Evolutionary conservation across 2,797 vertebrate genomes (phyloP), one percentile per base, ranked within the genome.

Genomic region (Takifugu ocellatus): DNA sequence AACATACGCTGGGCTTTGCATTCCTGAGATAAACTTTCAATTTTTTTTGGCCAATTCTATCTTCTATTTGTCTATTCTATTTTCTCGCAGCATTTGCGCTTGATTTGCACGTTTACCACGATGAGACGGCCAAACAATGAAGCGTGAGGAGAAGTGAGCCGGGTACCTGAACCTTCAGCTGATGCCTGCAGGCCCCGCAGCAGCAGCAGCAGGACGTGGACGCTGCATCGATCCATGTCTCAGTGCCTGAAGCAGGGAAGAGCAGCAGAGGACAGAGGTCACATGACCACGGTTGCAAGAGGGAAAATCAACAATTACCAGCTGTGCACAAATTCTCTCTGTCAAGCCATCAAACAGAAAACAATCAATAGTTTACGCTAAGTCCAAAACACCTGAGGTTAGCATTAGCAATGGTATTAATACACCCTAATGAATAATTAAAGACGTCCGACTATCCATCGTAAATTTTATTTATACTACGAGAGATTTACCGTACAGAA

Each of bases 191-290:
- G 70, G 54, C 62, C 70, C 74, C 85, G 87, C 82, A 91, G 77
- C 65, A 92, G 79, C 66, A 92, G 79, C 66, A 92, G 73, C 39
- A 92, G 77, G 78, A 90, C 59, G 56, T 60, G 86, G 78, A 89
- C 71, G 33, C 87, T 60, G 74, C 85, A 80, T 62, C 66, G 68
- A 87, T 78, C 91, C 91, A 93, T 92, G 89, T 79, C 85, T 90
- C 85, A 84, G 85, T 86, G 87, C 88, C 90, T 91, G 75, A 26
- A 17, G 55, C 45, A 54, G 24, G 36, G 25, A 26, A 64, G 54
- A 68, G 52, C 51, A 63, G 55, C 59, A 46, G 44, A 55, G 26
- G 36, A 54, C 12, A 70, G n/a, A 60, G 60, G 63, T 75, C 59
- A 75, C 11, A 74, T 63, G 56, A 74, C 67, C 68, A 75, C 58